Conservation (phyloP, 2,888 invertebrate species). For the Fragum fragum region DNA sequence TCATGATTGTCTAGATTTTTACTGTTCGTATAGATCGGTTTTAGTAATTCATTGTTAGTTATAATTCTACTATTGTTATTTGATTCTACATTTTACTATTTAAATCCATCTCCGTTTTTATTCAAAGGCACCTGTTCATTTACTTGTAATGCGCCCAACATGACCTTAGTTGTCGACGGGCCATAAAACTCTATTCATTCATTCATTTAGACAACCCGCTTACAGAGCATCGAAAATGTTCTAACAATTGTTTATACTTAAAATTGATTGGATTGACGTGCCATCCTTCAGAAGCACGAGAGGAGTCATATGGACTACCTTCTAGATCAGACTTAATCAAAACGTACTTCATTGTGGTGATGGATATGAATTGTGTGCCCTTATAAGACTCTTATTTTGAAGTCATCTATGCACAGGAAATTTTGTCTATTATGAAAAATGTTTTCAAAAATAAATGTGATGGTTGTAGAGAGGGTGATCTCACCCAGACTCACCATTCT, state of each 20-base stretch:
- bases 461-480: neutral
- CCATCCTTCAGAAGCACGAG: neutral
- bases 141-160: too few relatives aligned
- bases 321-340: neutral
- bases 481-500: slow-evolving; percentile 1
- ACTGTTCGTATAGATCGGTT: too few relatives aligned
- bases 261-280: slow-evolving; percentile 21
- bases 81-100: too few relatives aligned
- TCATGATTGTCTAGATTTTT: too few relatives aligned
- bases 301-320: slow-evolving; percentile 1
- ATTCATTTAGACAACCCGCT: slow-evolving; percentile 5
- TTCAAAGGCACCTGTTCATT: too few relatives aligned
- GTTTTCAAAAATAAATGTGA: slow-evolving; percentile 21
- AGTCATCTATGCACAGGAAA: slow-evolving; percentile 18
- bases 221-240: slow-evolving; percentile 26
- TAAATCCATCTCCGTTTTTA: too few relatives aligned
- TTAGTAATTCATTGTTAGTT: too few relatives aligned
- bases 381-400: slow-evolving; percentile 26
- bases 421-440: neutral
- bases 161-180: too few relatives aligned
- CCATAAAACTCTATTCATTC: too few relatives aligned
- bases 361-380: neutral
- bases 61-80: too few relatives aligned
- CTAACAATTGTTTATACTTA: slow-evolving; percentile 26
- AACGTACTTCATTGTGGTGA: slow-evolving; percentile 1